Percentiles rank a stretch among this genome's conserved stretches.
Evolutionary conservation across 2,113 vertebrate genomes (phyloP).

Genomic region (Dolichotis patagonum): DNA sequence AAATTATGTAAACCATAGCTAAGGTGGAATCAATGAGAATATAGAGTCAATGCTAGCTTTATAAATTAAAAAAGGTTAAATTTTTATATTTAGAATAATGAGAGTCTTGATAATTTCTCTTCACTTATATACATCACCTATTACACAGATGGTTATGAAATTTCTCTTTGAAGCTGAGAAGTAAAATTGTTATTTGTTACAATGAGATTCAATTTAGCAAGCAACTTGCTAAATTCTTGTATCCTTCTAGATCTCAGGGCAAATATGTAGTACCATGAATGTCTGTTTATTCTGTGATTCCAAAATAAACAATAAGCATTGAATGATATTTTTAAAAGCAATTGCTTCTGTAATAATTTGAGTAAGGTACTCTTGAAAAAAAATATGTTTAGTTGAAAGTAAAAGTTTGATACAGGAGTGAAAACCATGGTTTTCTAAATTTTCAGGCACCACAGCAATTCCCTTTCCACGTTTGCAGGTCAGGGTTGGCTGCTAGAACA

Average conservation of each 20-base stretch:
- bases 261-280: background rate
- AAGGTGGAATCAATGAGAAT: background rate
- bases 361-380: background rate
- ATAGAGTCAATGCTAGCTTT: background rate
- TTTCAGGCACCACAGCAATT: background rate
- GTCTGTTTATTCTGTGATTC: constrained; percentile 15
- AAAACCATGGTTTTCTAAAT: background rate
- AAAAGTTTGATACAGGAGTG: background rate
- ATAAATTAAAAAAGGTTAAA: background rate
- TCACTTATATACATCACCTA: background rate
- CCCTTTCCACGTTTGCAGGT: background rate
- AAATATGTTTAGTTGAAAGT: background rate
- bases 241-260: background rate
- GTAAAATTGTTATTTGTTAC: constrained; percentile 24
- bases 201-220: background rate
- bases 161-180: constrained; percentile 37
- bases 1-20: background rate
- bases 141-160: constrained; percentile 6
- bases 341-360: background rate
- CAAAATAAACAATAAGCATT: background rate
- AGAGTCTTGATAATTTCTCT: background rate
- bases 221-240: constrained; percentile 39
- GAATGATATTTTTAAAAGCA: background rate
- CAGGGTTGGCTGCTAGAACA: background rate
- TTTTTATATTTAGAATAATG: background rate